These are phyloP conservation scores for Diabrotica undecimpunctata DNA, from an alignment of 1,140 invertebrate genomes.

Conservation along the genomic window DNA sequence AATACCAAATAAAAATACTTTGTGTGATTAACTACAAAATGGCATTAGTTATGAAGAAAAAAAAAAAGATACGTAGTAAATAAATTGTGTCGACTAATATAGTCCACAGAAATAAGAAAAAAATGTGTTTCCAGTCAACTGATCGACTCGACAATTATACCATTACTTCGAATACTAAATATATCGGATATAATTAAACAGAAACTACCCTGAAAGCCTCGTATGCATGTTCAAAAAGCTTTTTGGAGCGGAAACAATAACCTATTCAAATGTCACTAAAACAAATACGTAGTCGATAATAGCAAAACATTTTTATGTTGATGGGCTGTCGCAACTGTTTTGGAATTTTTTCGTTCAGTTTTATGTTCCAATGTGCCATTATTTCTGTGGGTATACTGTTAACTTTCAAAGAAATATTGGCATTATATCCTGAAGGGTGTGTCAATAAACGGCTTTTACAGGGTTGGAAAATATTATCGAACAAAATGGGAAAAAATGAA, in stretches of 20 bases:
- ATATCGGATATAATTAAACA: too few relatives aligned
- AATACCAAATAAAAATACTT: too few relatives aligned
- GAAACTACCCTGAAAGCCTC: too few relatives aligned
- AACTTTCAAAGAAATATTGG: neutral
- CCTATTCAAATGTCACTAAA: constrained; percentile 8
- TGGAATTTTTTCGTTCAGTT: neutral
- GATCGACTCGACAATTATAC: too few relatives aligned
- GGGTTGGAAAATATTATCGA: neutral
- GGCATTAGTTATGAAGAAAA: too few relatives aligned
- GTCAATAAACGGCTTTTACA: constrained; percentile 3
- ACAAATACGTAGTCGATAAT: constrained; percentile 13
- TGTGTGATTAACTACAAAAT: too few relatives aligned
- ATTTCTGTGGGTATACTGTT: neutral
- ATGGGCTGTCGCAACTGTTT: constrained; percentile 9
- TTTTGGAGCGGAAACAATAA: neutral
- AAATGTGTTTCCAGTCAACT: too few relatives aligned
- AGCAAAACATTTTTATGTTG: constrained; percentile 9
- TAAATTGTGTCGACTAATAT: too few relatives aligned
- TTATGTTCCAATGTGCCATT: neutral
- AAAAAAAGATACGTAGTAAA: too few relatives aligned
- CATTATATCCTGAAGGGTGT: neutral
- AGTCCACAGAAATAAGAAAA: too few relatives aligned
- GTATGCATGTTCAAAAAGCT: neutral
- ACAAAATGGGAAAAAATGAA: neutral
- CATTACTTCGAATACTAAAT: too few relatives aligned